Base-by-base conservation (phyloP, 1,140 invertebrate species). In the Choristoneura fumiferana region DNA sequence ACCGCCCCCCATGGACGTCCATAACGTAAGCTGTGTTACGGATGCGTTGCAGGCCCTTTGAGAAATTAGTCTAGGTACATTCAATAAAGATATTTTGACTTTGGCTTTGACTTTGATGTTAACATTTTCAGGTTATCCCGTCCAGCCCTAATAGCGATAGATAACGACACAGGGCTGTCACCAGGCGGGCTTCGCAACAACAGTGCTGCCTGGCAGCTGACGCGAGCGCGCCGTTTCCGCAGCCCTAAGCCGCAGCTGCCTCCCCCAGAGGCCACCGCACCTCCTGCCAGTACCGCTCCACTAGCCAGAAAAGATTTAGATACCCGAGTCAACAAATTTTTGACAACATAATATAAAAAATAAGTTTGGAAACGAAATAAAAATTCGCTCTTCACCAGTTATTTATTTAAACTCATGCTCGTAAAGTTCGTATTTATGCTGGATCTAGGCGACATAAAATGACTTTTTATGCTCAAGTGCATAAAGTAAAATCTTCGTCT, bases 121-220 rank as follows among this genome's bases (percentile, higher is more conserved):
- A n/a, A n/a, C n/a, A n/a, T 52, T 71, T 70, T 12, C 67, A 87
- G 84, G 54, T 36, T 57, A 5, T 75, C 78, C 5, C 73, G 77
- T 4, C 74, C 75, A n/a, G 58, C 70, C 5, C 59, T 76, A 6
- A 40, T 62, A 22, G 69, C 67, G 8, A 62, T 78, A 12, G 80
- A 87, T 35, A 68, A 70, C 55, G 71, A 76, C 12, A 14, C 49
- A n/a, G 73, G 71, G 6, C 8, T 66, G 5, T 54, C 56, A 1
- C 54, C 62, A 8, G 58, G 80, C 36, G 59, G 65, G n/a, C 63
- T 84, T 37, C 72, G 76, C 8, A 78, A 72, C 43, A 64, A 68
- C 4, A 80, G 73, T 35, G 69, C 78, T 4, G 49, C 79, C 0
- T 88, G 85, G 85, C 83, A 83, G 49, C 58, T 88, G 14, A 84